Evolutionary conservation across 2,797 vertebrate species (phyloP).

Genomic region (Myotis planiceps): DNA sequence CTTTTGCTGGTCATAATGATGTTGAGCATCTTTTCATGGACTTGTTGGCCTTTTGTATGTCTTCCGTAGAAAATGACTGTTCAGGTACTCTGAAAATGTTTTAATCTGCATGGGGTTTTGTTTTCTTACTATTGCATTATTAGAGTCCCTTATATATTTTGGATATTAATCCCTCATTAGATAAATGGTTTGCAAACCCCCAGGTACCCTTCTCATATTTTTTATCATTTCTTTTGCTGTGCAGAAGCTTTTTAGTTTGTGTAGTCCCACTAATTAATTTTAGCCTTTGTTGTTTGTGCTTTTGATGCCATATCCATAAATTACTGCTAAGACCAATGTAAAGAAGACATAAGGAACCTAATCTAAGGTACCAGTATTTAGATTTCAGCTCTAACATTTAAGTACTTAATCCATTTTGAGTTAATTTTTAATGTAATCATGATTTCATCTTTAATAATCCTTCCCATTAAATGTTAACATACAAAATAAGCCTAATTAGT

Average conservation of each 20-base stretch:
- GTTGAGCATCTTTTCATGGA: too few species aligned
- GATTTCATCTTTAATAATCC: too few species aligned
- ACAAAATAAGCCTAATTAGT: too few species aligned
- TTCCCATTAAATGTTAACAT: too few species aligned
- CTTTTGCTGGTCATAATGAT: too few species aligned
- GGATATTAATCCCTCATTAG: background rate
- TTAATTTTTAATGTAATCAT: background rate
- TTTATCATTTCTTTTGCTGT: background rate
- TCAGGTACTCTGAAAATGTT: background rate
- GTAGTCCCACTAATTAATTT: too few species aligned
- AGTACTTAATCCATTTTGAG: background rate
- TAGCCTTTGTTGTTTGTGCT: too few species aligned
- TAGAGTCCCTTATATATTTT: background rate
- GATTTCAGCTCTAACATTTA: background rate
- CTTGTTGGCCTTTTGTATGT: background rate
- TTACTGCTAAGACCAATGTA: too few species aligned
- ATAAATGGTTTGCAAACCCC: background rate
- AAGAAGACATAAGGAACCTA: background rate
- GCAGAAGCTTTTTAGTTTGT: too few species aligned
- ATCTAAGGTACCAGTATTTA: background rate
- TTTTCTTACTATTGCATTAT: background rate
- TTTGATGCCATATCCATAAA: too few species aligned
- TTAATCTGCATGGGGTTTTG: too few species aligned
- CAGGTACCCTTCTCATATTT: background rate
- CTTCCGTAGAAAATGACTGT: background rate